A percentile compares a stretch with the other conserved stretches of the same genome.
These are phyloP conservation scores for Picathartes gymnocephalus DNA, from an alignment of 2,113 vertebrate genomes.

Conservation along the genomic window DNA sequence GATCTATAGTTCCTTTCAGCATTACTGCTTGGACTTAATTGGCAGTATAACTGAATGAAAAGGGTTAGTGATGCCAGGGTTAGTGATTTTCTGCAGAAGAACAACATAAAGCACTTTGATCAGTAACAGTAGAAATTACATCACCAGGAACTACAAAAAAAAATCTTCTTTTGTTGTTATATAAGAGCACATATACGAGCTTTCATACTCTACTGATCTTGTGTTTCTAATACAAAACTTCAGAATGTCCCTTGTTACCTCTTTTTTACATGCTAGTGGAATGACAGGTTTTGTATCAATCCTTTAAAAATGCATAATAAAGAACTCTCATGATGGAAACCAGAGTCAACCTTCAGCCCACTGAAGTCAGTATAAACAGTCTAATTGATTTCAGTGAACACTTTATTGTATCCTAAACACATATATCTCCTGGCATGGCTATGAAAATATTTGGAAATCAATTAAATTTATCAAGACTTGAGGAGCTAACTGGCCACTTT, in stretches of 20 bases:
- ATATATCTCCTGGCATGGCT: neutral
- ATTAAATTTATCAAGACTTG: neutral
- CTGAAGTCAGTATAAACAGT: neutral
- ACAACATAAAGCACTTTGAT: neutral
- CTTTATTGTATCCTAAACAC: neutral
- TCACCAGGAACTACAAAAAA: neutral
- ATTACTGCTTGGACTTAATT: neutral
- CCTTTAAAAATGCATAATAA: neutral
- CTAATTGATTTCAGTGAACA: neutral
- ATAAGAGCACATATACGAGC: neutral
- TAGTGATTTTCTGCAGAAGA: neutral
- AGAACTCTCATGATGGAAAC: neutral
- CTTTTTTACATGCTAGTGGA: neutral
- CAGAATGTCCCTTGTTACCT: neutral
- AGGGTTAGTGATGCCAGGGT: neutral
- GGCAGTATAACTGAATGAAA: neutral
- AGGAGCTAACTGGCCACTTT: neutral
- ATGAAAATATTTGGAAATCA: neutral
- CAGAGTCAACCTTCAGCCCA: neutral
- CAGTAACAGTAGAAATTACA: neutral
- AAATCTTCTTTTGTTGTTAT: neutral
- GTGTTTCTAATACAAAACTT: neutral
- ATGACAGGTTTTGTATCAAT: neutral
- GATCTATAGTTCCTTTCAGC: neutral
- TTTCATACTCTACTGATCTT: neutral